Base-by-base conservation (phyloP, 2,888 invertebrate genomes). In the Cheilosia soror region DNA sequence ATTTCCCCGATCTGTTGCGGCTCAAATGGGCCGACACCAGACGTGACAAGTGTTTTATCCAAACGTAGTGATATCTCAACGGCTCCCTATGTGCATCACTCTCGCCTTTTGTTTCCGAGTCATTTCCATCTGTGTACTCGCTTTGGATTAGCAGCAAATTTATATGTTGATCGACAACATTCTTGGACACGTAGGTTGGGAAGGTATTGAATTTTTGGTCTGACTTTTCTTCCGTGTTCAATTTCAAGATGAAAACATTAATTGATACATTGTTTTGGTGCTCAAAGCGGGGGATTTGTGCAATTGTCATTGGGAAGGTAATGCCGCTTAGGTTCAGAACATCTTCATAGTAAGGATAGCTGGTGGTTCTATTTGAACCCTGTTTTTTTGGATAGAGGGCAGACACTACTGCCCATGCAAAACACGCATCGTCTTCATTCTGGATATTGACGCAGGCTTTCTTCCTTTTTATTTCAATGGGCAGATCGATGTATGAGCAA, bases 401-500 rank as follows among this genome's bases (percentile, higher is more conserved):
- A 4, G 60, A 60, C 1, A 60, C 29, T 1, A 60, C 42, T 6
- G 27, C 29, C 60, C 60, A 60, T 5, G 44, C 20, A 42, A 68
- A 68, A 20, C 68, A 68, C 11, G 29, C 44, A n/a, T 55, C 20
- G 49, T 68, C 68, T 1, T 55, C 20, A 6, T 68, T 68, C n/a
- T 29, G 15, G 2, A 68, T 27, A 55, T 68, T 68, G 4, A 68
- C 20, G 9, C 68, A 68, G 15, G 68, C 68, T 42, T 68, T 68
- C 20, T 53, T 68, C 0, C 4, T 2, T 2, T 11, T 27, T 3
- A 68, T 68, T 68, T 68, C 68, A 2, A 29, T 9, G 0, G 68
- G 68, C n/a, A 42, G 13, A 5, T 42, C 7, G 5, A 68, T 5
- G 20, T 15, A 55, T 44, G 68, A 44, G 15, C 15, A n/a, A 7